Conservation (phyloP, 2,113 vertebrate species). For the Muntiacus muntjak region DNA sequence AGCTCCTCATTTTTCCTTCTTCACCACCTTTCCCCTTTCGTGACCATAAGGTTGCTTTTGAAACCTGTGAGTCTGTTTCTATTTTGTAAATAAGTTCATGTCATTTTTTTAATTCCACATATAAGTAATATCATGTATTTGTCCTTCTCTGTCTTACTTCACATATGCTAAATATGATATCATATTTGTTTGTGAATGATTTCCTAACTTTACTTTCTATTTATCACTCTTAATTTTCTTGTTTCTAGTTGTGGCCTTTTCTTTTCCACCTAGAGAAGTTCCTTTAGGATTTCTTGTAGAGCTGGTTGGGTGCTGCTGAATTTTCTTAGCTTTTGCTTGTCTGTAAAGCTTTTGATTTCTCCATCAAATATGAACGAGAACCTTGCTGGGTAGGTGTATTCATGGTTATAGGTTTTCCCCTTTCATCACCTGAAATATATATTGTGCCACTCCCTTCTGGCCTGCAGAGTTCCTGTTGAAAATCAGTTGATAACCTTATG, state of each 20-base stretch:
- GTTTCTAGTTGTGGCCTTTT: background rate
- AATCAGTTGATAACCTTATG: background rate
- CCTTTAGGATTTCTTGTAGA: background rate
- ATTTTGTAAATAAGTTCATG: background rate
- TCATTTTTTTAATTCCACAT: background rate
- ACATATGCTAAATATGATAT: background rate
- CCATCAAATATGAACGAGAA: background rate
- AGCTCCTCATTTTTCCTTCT: background rate
- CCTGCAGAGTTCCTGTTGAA: background rate
- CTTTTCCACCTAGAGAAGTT: background rate
- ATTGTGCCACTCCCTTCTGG: background rate
- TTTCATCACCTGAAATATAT: background rate
- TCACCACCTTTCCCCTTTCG: background rate
- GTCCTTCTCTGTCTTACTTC: background rate
- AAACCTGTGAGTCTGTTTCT: background rate
- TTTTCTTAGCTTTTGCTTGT: background rate
- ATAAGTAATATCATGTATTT: background rate
- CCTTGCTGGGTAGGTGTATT: background rate
- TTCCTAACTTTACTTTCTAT: background rate
- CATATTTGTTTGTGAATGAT: background rate
- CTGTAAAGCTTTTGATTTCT: background rate
- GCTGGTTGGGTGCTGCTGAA: background rate
- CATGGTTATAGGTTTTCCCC: background rate
- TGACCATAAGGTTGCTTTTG: background rate
- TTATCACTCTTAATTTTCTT: background rate